Percentiles rank a stretch among this genome's conserved stretches.
Evolutionary conservation across 2,797 vertebrate genomes (phyloP).

Genomic region (Sebastiscus albofasciatus): DNA sequence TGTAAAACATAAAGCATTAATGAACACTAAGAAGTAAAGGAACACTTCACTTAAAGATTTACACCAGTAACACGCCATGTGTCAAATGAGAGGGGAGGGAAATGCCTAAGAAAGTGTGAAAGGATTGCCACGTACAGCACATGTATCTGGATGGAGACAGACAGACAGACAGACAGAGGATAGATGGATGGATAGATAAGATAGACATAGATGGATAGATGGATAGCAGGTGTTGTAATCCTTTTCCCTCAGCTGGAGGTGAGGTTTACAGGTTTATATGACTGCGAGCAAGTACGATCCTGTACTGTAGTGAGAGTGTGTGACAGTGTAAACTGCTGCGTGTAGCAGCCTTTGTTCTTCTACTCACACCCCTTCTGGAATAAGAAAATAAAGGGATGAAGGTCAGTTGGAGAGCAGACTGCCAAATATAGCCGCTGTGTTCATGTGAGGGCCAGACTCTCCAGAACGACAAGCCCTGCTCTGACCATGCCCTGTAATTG

Average conservation of each 20-base stretch:
- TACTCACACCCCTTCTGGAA: conserved; percentile 69
- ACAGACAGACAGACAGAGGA: not conserved
- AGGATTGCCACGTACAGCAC: conserved; percentile 54
- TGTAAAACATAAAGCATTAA: conserved; percentile 78
- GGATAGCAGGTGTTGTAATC: not conserved
- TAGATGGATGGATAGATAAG: not conserved
- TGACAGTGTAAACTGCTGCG: conserved; percentile 49
- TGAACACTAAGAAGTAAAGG: conserved; percentile 75
- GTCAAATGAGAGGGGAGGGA: conserved; percentile 76
- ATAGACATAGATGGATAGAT: conserved; percentile 13
- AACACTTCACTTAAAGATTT: conserved; percentile 75
- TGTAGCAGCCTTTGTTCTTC: conserved; percentile 70
- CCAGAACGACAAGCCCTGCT: conserved; percentile 85
- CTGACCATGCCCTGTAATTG: conserved; percentile 89
- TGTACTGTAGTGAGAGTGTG: conserved; percentile 40
- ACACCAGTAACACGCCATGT: conserved; percentile 63
- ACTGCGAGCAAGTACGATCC: conserved; percentile 7
- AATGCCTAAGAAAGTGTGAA: conserved; percentile 66
- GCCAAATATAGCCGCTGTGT: conserved; percentile 87
- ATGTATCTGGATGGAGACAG: not conserved
- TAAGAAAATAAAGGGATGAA: conserved; percentile 80
- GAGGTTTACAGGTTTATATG: conserved; percentile 26
- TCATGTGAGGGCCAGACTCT: conserved; percentile 88
- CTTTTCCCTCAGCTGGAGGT: conserved; percentile 3
- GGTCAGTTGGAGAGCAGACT: conserved; percentile 87